Percentiles rank a stretch among this genome's conserved stretches.
phyloP scores from a whole-genome alignment of 2,113 vertebrate genomes.

The Galbula dea region DNA sequence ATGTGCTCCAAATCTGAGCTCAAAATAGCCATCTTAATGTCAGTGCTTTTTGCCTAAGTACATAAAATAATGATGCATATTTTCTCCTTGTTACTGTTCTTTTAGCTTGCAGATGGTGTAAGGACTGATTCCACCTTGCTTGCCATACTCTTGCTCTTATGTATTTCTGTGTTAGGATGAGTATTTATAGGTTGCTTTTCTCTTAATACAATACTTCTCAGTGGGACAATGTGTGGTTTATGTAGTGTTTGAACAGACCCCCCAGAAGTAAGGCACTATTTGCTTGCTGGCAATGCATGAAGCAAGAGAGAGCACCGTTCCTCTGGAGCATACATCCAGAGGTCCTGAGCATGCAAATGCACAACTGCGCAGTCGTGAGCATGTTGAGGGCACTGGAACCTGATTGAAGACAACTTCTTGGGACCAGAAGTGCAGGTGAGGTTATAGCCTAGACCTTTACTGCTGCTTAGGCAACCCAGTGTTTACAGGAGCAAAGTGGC shows the following conservation, averaged over 20 bases:
- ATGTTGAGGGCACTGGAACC: neutral
- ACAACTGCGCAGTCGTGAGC: neutral
- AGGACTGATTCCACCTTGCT: neutral
- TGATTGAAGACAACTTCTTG: neutral
- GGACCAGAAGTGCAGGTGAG: neutral
- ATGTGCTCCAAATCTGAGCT: neutral
- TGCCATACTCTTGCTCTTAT: neutral
- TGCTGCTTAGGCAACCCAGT: constrained; percentile 4
- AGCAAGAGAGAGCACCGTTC: neutral
- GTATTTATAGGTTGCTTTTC: neutral
- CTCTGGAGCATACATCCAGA: neutral
- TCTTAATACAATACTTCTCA: neutral
- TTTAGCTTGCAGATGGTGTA: neutral
- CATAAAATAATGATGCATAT: neutral
- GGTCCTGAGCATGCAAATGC: neutral
- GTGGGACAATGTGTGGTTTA: neutral
- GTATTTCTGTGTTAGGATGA: neutral
- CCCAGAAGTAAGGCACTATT: neutral
- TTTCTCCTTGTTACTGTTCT: neutral
- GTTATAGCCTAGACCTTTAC: neutral
- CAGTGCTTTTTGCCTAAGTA: neutral
- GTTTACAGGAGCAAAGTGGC: constrained; percentile 25
- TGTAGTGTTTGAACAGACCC: neutral
- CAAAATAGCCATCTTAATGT: neutral
- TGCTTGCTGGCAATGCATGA: neutral